A percentile compares a stretch with the other conserved stretches of the same genome.
These are phyloP conservation scores for Dasysyrphus tricinctus DNA, from an alignment of 2,888 invertebrate genomes.

Conservation along the genomic window DNA sequence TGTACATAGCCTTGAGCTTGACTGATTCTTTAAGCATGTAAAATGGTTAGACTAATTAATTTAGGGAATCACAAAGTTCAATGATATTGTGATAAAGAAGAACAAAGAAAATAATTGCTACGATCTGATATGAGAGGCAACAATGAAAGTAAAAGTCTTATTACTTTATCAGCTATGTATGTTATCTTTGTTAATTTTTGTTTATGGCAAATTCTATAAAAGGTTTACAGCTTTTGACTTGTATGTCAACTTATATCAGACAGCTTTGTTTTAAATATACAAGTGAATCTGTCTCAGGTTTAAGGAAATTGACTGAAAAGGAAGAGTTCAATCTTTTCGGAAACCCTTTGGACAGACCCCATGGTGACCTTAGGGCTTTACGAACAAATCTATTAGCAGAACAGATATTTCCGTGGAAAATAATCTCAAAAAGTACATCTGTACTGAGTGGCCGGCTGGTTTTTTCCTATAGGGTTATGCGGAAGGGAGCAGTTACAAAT, in stretches of 20 bases:
- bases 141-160: conserved; percentile 23
- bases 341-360: too few species aligned
- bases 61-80: conserved; percentile 14
- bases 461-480: too few species aligned
- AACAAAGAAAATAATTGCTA: conserved; percentile 7
- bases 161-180: conserved; percentile 7
- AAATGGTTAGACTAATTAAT: conserved; percentile 8
- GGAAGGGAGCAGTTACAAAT: too few species aligned
- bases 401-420: too few species aligned
- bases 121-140: conserved; percentile 7
- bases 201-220: not conserved
- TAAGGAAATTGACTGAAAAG: too few species aligned
- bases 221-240: not conserved
- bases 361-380: too few species aligned
- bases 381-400: too few species aligned
- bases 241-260: not conserved
- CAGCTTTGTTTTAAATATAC: not conserved
- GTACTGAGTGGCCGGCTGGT: too few species aligned
- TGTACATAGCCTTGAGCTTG: conserved; percentile 27
- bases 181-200: not conserved
- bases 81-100: conserved; percentile 8
- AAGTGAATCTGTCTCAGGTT: not conserved
- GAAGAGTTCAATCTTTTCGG: too few species aligned
- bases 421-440: too few species aligned
- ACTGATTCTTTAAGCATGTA: conserved; percentile 6